These are phyloP conservation scores for Sphaerophoria taeniata DNA, from an alignment of 2,888 invertebrate species.

Conservation along the genomic window DNA sequence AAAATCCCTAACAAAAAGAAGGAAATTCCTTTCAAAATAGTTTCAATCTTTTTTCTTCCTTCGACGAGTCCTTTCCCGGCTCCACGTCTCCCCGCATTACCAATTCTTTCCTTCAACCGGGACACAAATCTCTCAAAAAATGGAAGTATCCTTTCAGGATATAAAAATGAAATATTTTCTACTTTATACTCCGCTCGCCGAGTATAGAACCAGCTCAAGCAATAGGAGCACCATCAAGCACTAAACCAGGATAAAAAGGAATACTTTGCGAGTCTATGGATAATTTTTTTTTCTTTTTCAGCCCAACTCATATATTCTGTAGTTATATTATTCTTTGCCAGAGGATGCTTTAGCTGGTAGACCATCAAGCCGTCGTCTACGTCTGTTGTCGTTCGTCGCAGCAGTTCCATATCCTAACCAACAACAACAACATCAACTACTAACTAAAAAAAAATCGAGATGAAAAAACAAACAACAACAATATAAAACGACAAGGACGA, in stretches of 20 bases:
- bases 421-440: background rate
- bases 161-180: conserved; percentile 73
- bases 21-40: conserved; percentile 74
- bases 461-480: conserved; percentile 20
- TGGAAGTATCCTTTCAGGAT: conserved; percentile 74
- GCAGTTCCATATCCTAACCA: background rate
- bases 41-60: conserved; percentile 64
- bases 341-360: conserved; percentile 31
- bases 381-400: background rate
- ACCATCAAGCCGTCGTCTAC: conserved; percentile 1
- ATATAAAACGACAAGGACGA: conserved; percentile 45
- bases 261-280: conserved; percentile 68
- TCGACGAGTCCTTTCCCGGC: background rate
- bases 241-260: conserved; percentile 70
- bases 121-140: conserved; percentile 71
- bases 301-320: conserved; percentile 8
- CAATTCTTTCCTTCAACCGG: conserved; percentile 67
- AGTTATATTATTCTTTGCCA: conserved; percentile 32
- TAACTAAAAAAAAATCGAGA: too few relatives aligned
- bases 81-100: conserved; percentile 49
- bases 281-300: conserved; percentile 25
- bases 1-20: conserved; percentile 54
- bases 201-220: conserved; percentile 26
- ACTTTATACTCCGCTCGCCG: conserved; percentile 44
- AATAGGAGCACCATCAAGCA: conserved; percentile 40